Evolutionary conservation across 1,140 invertebrate species (phyloP), one percentile per base, ranked within the genome.

Genomic region (Hyles vespertilio): DNA sequence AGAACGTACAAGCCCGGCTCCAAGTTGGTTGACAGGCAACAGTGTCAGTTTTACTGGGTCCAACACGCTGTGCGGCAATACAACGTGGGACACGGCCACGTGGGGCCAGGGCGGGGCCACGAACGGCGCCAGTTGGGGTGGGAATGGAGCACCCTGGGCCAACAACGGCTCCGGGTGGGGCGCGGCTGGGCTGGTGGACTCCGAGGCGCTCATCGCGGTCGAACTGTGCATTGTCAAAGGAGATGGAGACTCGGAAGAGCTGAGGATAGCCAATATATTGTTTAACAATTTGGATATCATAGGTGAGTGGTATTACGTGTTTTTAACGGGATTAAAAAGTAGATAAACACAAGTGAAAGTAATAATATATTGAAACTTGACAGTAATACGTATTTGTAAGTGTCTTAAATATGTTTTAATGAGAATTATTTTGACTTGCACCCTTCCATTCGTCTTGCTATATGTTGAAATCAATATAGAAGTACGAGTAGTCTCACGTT

Each of bases 251-350:
- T 84, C 90, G 1, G 94, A 96, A 74, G 91, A 92, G 51, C 77
- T 96, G 22, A 92, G 94, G 59, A 93, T 96, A 45, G 94, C 95
- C 0, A 96, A 95, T 74, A 94, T 99, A 65, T 93, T 97, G 56
- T 98, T 98, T 70, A 99, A 98, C 76, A 98, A 96, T 85, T 90
- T 99, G 55, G 97, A 98, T 83, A 95, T 99, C 44, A 98, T 98
- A 69, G 94, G 94, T 95, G 77, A 89, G 89, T 61, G 9, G 22
- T 22, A 22, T 2, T n/a, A n/a, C 33, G 7, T 51, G 2, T 22
- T 1, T 22, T 22, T 22, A 22, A 22, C 22, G 22, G 22, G 22
- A 22, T 22, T 22, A 22, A n/a, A n/a, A n/a, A n/a, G n/a, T n/a
- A n/a, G n/a, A n/a, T n/a, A n/a, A n/a, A 22, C 22, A 22, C 22